phyloP scores from a whole-genome alignment of 2,888 invertebrate species.

The Tryphoninae sp. region DNA sequence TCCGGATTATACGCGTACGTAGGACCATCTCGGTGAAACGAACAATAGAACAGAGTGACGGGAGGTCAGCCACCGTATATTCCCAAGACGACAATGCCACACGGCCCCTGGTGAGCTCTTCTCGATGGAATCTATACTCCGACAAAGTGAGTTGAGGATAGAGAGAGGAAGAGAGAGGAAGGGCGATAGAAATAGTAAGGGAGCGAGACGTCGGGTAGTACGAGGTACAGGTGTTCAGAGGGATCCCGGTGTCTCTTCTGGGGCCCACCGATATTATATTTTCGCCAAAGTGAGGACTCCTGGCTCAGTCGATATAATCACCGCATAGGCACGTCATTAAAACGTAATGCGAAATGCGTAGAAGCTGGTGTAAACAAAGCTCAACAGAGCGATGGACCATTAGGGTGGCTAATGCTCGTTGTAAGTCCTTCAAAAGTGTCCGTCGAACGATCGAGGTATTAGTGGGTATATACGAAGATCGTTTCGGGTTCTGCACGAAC shows the following conservation, averaged over 20 bases:
- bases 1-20: conserved; percentile 55
- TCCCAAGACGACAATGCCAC: conserved; percentile 56
- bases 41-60: conserved; percentile 55
- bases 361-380: conserved; percentile 16
- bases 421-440: conserved; percentile 43
- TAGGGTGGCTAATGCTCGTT: conserved; percentile 33
- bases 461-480: background rate
- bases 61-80: conserved; percentile 59
- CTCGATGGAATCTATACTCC: conserved; percentile 47
- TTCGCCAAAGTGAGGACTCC: conserved; percentile 7
- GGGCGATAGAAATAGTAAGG: conserved; percentile 14
- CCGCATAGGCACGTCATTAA: conserved; percentile 34
- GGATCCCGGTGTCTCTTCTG: conserved; percentile 22
- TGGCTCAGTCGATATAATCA: conserved; percentile 20
- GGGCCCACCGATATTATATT: conserved; percentile 8
- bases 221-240: conserved; percentile 52
- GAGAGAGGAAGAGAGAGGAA: conserved; percentile 11
- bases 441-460: background rate
- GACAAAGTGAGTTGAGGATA: conserved; percentile 32
- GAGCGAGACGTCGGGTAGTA: conserved; percentile 27
- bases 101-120: conserved; percentile 44
- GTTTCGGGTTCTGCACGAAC: background rate
- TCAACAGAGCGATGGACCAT: conserved; percentile 14
- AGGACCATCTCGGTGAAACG: conserved; percentile 43
- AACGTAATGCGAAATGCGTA: conserved; percentile 24